phyloP scores from a whole-genome alignment of 2,113 vertebrate species.

The Cygnus buccinator region DNA sequence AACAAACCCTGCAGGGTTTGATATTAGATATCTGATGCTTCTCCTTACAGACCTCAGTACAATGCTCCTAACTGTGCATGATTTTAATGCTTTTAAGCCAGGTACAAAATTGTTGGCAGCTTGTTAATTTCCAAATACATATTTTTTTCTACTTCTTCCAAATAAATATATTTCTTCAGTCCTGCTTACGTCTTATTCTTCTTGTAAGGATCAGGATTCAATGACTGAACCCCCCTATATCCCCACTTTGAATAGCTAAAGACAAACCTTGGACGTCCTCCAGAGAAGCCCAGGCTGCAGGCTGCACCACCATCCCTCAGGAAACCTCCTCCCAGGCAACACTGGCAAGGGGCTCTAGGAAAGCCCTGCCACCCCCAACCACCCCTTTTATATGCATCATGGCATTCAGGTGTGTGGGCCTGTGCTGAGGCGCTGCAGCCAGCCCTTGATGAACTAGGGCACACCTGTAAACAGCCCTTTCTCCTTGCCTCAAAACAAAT shows the following conservation, averaged over 20 bases:
- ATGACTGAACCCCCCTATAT: not conserved
- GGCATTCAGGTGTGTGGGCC: not conserved
- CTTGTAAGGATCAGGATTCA: not conserved
- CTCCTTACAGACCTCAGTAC: not conserved
- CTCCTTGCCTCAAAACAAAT: not conserved
- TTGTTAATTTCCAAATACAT: not conserved
- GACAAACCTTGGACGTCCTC: not conserved
- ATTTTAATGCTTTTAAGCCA: not conserved
- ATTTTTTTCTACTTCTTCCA: not conserved
- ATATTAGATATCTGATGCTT: rapidly evolving
- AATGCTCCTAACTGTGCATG: not conserved
- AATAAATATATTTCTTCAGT: not conserved
- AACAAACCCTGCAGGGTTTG: not conserved
- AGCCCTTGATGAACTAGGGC: not conserved
- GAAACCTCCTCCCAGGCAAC: rapidly evolving
- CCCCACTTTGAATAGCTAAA: rapidly evolving
- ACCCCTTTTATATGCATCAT: not conserved
- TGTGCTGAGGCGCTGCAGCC: not conserved
- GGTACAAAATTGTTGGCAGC: rapidly evolving
- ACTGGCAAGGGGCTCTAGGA: rapidly evolving
- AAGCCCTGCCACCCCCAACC: rapidly evolving
- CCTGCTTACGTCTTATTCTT: not conserved
- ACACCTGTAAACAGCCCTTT: not conserved
- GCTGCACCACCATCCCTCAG: not conserved
- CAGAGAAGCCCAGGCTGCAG: rapidly evolving